Percentiles rank a stretch among this genome's conserved stretches.
Evolutionary conservation across 1,140 invertebrate genomes (phyloP).

Genomic region (Trissolcus basalis): DNA sequence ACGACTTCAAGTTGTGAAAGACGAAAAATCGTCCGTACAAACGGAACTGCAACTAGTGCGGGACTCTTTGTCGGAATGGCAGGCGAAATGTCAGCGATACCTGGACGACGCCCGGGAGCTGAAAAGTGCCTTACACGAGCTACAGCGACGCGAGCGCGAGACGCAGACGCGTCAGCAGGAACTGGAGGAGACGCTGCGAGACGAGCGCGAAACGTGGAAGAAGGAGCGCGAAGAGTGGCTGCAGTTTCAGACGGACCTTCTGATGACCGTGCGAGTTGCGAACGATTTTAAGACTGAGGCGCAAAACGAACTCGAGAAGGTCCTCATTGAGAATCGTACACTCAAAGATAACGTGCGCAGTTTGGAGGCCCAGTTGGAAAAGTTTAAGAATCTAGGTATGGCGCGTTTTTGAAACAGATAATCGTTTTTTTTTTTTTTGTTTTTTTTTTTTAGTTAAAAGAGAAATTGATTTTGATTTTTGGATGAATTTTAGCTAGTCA

Average conservation of each 20-base stretch:
- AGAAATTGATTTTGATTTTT: too few relatives aligned
- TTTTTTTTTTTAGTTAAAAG: too few relatives aligned
- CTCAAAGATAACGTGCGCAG: slow-evolving; percentile 86
- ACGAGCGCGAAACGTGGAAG: slow-evolving; percentile 78
- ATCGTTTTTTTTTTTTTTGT: slow-evolving; percentile 22
- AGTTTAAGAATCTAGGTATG: slow-evolving; percentile 80
- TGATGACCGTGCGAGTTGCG: slow-evolving; percentile 94
- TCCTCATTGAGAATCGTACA: slow-evolving; percentile 88
- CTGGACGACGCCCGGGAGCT: slow-evolving; percentile 86
- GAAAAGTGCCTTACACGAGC: slow-evolving; percentile 80
- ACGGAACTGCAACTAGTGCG: slow-evolving; percentile 84
- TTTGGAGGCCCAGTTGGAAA: slow-evolving; percentile 88
- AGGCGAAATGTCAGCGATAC: slow-evolving; percentile 83
- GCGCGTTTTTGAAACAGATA: too few relatives aligned
- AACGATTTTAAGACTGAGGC: slow-evolving; percentile 96
- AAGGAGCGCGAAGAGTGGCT: slow-evolving; percentile 90
- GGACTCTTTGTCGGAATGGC: slow-evolving; percentile 84
- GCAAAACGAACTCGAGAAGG: slow-evolving; percentile 86
- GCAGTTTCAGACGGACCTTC: slow-evolving; percentile 93
- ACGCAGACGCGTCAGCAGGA: slow-evolving; percentile 76
- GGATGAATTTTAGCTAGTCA: slow-evolving; percentile 70
- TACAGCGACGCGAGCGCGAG: slow-evolving; percentile 82
- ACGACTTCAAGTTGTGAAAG: slow-evolving; percentile 82
- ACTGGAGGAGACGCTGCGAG: slow-evolving; percentile 78
- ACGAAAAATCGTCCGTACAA: slow-evolving; percentile 83